phyloP scores from a whole-genome alignment of 2,113 vertebrate genomes.

The Antechinus flavipes region DNA sequence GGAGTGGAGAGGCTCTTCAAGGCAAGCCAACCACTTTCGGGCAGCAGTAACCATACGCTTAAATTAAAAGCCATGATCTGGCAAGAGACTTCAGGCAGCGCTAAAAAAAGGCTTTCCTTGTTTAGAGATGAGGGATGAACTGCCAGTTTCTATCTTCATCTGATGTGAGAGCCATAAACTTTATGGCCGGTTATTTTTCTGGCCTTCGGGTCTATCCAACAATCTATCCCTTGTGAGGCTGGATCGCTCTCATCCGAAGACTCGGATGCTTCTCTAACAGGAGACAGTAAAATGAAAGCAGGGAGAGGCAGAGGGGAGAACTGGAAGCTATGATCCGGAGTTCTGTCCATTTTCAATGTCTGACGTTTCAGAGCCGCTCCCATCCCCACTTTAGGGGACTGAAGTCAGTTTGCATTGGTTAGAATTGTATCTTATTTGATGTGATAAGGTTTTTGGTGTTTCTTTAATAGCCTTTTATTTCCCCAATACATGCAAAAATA shows the following conservation, averaged over 20 bases:
- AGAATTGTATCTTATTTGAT: neutral
- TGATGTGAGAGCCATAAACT: neutral
- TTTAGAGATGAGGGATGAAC: neutral
- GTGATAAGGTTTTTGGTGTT: neutral
- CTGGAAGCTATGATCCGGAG: neutral
- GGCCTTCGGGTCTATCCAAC: constrained; percentile 13
- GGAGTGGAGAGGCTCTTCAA: constrained; percentile 42
- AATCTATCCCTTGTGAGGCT: neutral
- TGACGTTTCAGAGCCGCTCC: neutral
- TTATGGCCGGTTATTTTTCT: neutral
- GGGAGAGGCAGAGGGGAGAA: neutral
- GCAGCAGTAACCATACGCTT: constrained; percentile 28
- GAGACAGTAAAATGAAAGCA: neutral
- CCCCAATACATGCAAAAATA: no score
- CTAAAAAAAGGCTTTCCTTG: neutral
- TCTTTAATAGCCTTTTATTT: no score
- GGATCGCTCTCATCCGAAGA: neutral
- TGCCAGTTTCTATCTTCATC: neutral
- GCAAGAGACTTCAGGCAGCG: constrained; percentile 7
- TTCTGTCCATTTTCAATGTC: neutral
- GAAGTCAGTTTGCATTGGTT: neutral
- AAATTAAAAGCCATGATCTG: constrained; percentile 55
- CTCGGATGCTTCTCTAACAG: constrained; percentile 10
- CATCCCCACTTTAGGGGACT: neutral
- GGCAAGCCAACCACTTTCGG: constrained; percentile 25